phyloP scores from a whole-genome alignment of 2,113 vertebrate species.

The Semnornis frantzii region DNA sequence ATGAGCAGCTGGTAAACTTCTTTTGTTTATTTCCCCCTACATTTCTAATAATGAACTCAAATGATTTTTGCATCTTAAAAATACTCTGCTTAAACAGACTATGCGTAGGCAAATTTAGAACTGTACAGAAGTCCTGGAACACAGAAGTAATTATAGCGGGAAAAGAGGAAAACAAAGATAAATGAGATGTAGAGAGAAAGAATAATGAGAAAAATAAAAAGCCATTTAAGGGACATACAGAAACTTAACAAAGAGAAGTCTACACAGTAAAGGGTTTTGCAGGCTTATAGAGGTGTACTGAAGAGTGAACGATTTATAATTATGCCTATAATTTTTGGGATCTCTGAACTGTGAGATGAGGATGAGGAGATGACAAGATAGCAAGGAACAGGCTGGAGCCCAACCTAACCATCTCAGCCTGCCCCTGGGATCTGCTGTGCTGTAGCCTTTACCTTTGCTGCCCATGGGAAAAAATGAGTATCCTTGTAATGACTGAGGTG shows the following conservation, averaged over 20 bases:
- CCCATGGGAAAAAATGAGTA: fast-evolving
- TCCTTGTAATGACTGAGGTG: not conserved
- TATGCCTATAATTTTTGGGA: not conserved
- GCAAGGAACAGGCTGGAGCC: not conserved
- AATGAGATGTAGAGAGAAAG: not conserved
- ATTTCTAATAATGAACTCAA: conserved; percentile 45
- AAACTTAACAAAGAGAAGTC: not conserved
- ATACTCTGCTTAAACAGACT: not conserved
- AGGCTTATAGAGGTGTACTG: not conserved
- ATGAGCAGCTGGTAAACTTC: conserved; percentile 42
- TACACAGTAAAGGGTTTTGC: not conserved
- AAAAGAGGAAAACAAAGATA: not conserved
- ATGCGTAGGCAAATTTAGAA: conserved; percentile 30
- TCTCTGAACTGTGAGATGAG: not conserved
- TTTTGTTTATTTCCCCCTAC: conserved; percentile 13
- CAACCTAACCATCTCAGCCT: fast-evolving
- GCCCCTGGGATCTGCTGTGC: not conserved
- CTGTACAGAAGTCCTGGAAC: conserved; percentile 26
- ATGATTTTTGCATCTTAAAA: conserved; percentile 47
- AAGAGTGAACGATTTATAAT: not conserved
- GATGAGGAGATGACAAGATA: not conserved
- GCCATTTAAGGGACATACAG: not conserved
- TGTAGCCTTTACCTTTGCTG: not conserved
- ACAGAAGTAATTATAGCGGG: not conserved
- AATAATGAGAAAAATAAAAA: not conserved